These are phyloP conservation scores for Aphelenchoides avenae DNA, from an alignment of 1,140 invertebrate species.

Conservation along the genomic window DNA sequence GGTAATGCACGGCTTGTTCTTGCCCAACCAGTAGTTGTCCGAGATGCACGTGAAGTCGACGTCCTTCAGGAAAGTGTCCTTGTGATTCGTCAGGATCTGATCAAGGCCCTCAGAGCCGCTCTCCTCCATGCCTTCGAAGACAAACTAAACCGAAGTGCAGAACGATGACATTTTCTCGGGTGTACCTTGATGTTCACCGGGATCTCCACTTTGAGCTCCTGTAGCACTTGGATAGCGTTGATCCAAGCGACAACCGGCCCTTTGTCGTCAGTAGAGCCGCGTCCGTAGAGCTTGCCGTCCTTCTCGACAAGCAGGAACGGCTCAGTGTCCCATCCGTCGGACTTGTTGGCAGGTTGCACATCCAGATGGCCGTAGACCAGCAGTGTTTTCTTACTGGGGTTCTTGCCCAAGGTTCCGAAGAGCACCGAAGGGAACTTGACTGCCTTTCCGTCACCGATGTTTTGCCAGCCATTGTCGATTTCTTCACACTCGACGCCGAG, in stretches of 20 bases:
- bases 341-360: conserved; percentile 78
- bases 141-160: conserved; percentile 68
- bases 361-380: conserved; percentile 95
- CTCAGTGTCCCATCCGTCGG: conserved; percentile 68
- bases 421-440: conserved; percentile 81
- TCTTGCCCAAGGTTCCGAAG: conserved; percentile 76
- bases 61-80: conserved; percentile 70
- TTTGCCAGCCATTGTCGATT: conserved; percentile 73
- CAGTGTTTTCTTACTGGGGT: conserved; percentile 76
- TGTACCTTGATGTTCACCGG: conserved; percentile 80
- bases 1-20: conserved; percentile 88
- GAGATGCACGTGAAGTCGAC: conserved; percentile 95
- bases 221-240: conserved; percentile 82
- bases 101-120: conserved; percentile 90
- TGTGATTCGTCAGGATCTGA: conserved; percentile 72
- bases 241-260: conserved; percentile 77
- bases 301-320: conserved; percentile 83
- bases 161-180: not conserved
- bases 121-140: conserved; percentile 98
- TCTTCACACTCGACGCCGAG: conserved; percentile 74
- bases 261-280: conserved; percentile 90
- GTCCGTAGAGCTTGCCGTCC: conserved; percentile 82
- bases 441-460: conserved; percentile 69
- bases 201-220: conserved; percentile 69
- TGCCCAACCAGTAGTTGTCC: conserved; percentile 98